Conservation (phyloP, 2,797 vertebrate genomes). For the Muscicapa comitata region DNA sequence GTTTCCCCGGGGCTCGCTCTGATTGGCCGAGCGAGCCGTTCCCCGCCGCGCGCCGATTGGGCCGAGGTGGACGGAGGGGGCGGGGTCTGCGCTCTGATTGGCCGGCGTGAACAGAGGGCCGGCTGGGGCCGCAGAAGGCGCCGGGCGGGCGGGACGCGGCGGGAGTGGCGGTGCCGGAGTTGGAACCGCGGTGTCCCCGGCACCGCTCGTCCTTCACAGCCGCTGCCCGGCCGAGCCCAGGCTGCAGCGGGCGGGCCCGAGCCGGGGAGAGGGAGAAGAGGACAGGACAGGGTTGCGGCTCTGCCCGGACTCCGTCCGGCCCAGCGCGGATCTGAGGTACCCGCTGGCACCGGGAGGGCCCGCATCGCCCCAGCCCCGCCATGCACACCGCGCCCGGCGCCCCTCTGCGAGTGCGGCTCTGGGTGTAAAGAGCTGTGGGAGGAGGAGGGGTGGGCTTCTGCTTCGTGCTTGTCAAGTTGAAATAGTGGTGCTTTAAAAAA, state of each 20-base stretch:
- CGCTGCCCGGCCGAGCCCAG: background rate
- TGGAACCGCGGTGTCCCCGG: fast-evolving
- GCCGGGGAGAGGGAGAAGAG: background rate
- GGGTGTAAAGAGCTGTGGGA: fast-evolving
- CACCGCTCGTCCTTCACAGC: fast-evolving
- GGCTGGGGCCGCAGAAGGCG: background rate
- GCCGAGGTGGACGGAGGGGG: fast-evolving
- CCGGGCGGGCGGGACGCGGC: background rate
- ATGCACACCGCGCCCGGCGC: fast-evolving
- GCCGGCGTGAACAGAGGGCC: background rate
- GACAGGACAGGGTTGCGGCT: background rate
- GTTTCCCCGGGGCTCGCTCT: background rate
- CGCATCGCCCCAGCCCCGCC: background rate
- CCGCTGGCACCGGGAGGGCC: background rate
- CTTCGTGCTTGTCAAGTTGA: background rate
- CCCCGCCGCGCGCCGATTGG: background rate
- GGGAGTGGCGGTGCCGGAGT: background rate
- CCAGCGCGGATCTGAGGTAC: background rate
- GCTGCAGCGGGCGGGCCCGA: background rate
- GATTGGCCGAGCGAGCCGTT: background rate
- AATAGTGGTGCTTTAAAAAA: fast-evolving
- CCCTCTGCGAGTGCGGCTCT: background rate
- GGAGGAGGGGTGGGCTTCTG: too few species aligned
- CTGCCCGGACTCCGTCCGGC: fast-evolving
- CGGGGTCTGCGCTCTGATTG: background rate